These are phyloP conservation scores for Platynereis dumerilii DNA, from an alignment of 2,888 invertebrate genomes.

Conservation along the genomic window DNA sequence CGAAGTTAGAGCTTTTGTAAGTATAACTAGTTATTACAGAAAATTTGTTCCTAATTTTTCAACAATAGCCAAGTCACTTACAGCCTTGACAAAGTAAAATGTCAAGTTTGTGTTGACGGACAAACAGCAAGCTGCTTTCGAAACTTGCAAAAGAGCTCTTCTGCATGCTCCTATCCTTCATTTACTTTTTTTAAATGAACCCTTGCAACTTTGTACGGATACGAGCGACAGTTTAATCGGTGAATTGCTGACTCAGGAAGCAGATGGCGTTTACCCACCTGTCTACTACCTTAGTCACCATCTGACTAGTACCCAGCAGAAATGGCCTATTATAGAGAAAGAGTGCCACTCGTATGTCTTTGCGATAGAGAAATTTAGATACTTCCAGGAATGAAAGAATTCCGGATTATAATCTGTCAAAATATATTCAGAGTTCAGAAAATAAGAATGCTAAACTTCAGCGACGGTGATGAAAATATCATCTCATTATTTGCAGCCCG, in stretches of 20 bases:
- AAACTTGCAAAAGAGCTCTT: too few relatives aligned
- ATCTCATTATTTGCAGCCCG: too few relatives aligned
- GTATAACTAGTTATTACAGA: too few relatives aligned
- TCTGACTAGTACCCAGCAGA: neutral
- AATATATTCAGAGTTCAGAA: neutral
- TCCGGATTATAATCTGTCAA: neutral
- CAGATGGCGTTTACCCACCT: neutral
- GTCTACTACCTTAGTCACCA: neutral
- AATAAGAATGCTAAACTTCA: conserved; percentile 1
- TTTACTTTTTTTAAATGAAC: too few relatives aligned
- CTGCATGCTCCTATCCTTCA: too few relatives aligned
- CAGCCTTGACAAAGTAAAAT: too few relatives aligned
- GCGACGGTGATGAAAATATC: neutral
- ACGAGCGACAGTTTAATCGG: neutral
- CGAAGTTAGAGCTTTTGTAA: too few relatives aligned
- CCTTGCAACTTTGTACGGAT: neutral
- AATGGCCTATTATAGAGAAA: conserved; percentile 1
- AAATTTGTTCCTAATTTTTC: too few relatives aligned
- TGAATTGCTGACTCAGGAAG: neutral
- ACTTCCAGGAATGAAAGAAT: neutral
- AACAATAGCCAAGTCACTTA: too few relatives aligned
- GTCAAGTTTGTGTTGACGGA: too few relatives aligned
- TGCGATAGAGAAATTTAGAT: neutral
- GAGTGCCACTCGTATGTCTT: neutral
- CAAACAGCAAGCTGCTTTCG: too few relatives aligned